These are phyloP conservation scores for Drosophila murphyi DNA, from an alignment of 1,140 invertebrate genomes.

Conservation along the genomic window DNA sequence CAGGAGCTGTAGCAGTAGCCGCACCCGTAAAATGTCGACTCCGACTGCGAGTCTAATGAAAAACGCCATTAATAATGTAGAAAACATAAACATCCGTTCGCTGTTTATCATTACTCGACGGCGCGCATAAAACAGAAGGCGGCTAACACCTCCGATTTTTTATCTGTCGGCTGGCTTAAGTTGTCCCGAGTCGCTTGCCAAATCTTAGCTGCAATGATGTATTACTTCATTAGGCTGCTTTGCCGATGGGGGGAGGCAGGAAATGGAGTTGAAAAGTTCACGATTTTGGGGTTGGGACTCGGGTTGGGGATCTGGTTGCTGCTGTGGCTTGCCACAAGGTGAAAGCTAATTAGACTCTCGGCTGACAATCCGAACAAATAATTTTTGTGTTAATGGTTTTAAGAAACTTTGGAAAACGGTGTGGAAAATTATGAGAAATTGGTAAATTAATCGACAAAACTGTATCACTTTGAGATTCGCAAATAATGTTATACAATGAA, in stretches of 20 bases:
- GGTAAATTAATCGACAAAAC: neutral
- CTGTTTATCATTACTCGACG: slow-evolving; percentile 74
- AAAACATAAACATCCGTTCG: slow-evolving; percentile 75
- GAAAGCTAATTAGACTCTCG: slow-evolving; percentile 76
- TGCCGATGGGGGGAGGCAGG: neutral
- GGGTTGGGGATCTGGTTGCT: slow-evolving; percentile 3
- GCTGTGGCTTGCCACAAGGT: slow-evolving; percentile 57
- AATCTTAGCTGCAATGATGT: slow-evolving; percentile 73
- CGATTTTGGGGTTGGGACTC: slow-evolving; percentile 3
- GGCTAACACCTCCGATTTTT: slow-evolving; percentile 36
- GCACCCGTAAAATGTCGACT: slow-evolving; percentile 53
- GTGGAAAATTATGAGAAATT: neutral
- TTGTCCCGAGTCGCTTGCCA: slow-evolving; percentile 45
- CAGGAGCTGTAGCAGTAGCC: slow-evolving; percentile 42
- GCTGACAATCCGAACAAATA: slow-evolving; percentile 60
- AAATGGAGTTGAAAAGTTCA: slow-evolving; percentile 49
- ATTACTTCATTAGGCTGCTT: slow-evolving; percentile 46
- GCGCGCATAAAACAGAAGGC: slow-evolving; percentile 63
- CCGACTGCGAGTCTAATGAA: slow-evolving; percentile 72
- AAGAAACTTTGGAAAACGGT: neutral
- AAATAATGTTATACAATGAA: neutral
- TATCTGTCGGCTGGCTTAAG: slow-evolving; percentile 35
- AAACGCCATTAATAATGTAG: slow-evolving; percentile 81
- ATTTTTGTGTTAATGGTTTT: slow-evolving; percentile 5
- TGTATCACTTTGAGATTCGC: neutral